These are phyloP conservation scores for Bothrops jararaca DNA, from an alignment of 2,113 vertebrate species.

Conservation along the genomic window DNA sequence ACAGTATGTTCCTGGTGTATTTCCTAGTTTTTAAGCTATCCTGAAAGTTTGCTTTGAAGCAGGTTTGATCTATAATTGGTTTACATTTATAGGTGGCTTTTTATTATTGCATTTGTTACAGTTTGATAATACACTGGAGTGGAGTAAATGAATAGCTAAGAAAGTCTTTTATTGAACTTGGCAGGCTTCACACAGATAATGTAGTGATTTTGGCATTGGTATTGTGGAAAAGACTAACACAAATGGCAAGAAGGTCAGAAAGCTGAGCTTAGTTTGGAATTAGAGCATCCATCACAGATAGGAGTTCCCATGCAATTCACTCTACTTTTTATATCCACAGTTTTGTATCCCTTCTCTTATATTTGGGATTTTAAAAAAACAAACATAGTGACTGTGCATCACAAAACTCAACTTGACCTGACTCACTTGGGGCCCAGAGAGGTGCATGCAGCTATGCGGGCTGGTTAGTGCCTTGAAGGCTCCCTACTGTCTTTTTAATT, in stretches of 20 bases:
- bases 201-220: constrained; percentile 30
- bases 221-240: constrained; percentile 38
- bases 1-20: not conserved
- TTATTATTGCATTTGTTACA: not conserved
- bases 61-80: constrained; percentile 35
- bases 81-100: constrained; percentile 40
- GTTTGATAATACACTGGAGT: constrained; percentile 34
- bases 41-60: constrained; percentile 44
- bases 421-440: not conserved
- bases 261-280: constrained; percentile 29
- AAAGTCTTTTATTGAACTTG: constrained; percentile 52
- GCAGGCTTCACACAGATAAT: constrained; percentile 35
- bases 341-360: constrained; percentile 30
- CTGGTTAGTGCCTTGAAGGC: not conserved
- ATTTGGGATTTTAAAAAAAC: constrained; percentile 32
- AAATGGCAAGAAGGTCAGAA: constrained; percentile 16
- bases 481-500: not conserved
- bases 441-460: not conserved
- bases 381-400: constrained; percentile 24
- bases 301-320: constrained; percentile 18
- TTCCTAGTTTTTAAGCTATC: constrained; percentile 28
- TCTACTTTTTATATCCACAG: constrained; percentile 31
- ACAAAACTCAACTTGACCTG: constrained; percentile 18
- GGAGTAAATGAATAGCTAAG: constrained; percentile 35
- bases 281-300: constrained; percentile 19